phyloP scores from a whole-genome alignment of 2,797 vertebrate genomes.

The Channa striata region DNA sequence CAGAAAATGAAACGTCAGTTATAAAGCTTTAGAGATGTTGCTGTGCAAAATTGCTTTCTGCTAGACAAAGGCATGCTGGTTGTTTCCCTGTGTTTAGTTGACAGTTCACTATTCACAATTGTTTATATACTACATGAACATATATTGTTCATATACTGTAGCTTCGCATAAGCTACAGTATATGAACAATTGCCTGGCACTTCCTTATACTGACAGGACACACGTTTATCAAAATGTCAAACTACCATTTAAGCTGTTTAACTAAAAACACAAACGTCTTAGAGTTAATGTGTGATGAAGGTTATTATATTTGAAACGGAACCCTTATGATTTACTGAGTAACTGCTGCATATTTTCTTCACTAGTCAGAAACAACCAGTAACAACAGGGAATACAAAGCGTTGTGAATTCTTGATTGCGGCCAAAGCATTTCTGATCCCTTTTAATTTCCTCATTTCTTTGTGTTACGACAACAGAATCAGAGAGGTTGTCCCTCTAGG shows the following conservation, averaged over 20 bases:
- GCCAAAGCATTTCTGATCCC: slow-evolving; percentile 7
- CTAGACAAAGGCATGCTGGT: not conserved
- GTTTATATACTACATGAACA: too few relatives aligned
- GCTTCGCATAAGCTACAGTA: too few relatives aligned
- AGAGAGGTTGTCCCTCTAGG: slow-evolving; percentile 47
- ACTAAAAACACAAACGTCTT: not conserved
- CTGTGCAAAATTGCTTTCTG: not conserved
- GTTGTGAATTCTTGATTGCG: not conserved
- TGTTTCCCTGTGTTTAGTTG: not conserved
- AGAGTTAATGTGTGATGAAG: not conserved
- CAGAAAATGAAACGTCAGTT: not conserved
- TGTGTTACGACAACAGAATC: slow-evolving; percentile 12
- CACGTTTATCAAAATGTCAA: too few relatives aligned
- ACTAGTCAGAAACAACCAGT: not conserved
- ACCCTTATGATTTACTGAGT: too few relatives aligned
- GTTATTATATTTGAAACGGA: not conserved
- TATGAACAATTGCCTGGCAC: too few relatives aligned
- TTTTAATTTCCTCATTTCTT: slow-evolving; percentile 11
- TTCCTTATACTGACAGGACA: not conserved
- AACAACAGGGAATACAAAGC: not conserved
- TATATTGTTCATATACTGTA: too few relatives aligned
- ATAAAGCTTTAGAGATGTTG: not conserved
- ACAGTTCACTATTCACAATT: too few relatives aligned
- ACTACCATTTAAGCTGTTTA: not conserved
- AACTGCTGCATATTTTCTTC: not conserved